Percentiles rank a stretch among this genome's conserved stretches.
Evolutionary conservation across 2,113 vertebrate species (phyloP).

Genomic region (Nesospiza acunhae): DNA sequence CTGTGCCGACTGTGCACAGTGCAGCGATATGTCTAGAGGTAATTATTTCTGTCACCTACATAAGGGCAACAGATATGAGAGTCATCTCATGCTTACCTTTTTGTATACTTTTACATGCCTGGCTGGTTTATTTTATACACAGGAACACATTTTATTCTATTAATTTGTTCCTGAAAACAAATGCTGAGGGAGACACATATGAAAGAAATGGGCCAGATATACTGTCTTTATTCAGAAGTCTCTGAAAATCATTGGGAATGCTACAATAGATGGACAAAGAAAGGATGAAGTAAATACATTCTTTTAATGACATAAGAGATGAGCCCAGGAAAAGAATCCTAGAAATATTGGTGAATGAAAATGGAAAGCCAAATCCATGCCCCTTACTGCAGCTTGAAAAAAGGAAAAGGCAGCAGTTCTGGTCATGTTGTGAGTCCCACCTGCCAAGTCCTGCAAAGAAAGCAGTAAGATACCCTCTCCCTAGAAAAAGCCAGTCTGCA

Average conservation of each 20-base stretch:
- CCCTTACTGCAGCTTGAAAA: not conserved
- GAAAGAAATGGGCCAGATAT: not conserved
- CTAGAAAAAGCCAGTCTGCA: not conserved
- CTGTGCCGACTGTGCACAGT: slow-evolving; percentile 9
- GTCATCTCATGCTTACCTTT: slow-evolving; percentile 38
- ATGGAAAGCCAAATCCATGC: not conserved
- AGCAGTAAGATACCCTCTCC: not conserved
- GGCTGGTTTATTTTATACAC: not conserved
- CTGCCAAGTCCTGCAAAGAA: not conserved
- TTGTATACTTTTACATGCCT: slow-evolving; percentile 51
- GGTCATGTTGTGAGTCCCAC: not conserved
- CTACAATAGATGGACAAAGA: not conserved
- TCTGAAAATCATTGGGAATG: not conserved
- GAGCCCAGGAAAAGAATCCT: not conserved
- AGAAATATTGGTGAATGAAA: not conserved
- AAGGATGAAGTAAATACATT: not conserved
- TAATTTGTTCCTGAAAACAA: not conserved
- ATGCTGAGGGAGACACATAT: not conserved
- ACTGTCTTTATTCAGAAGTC: not conserved
- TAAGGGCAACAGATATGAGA: slow-evolving; percentile 36
- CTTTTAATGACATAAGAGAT: not conserved
- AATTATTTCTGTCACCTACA: slow-evolving; percentile 67
- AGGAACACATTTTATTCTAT: not conserved
- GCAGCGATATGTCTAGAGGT: slow-evolving; percentile 56
- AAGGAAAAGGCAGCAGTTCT: not conserved